Evolutionary conservation across 2,888 invertebrate genomes (phyloP).

Genomic region (Zaprionus obscuricornis): DNA sequence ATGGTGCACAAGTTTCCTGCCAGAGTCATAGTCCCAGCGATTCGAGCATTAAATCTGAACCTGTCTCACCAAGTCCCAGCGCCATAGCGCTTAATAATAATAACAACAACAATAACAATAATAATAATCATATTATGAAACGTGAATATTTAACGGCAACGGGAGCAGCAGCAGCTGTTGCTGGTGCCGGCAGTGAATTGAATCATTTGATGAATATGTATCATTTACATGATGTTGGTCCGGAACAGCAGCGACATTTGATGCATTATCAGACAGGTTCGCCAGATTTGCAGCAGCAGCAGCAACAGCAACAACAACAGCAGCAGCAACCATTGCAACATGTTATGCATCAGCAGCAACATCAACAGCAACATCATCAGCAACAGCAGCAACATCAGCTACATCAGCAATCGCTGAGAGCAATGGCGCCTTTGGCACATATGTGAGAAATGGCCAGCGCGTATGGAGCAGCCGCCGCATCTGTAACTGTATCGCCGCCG

Average conservation of each 20-base stretch:
- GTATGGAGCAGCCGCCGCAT: constrained; percentile 73
- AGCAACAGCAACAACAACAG: constrained; percentile 71
- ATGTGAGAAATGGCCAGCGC: constrained; percentile 84
- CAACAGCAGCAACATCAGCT: constrained; percentile 81
- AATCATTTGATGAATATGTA: constrained; percentile 88
- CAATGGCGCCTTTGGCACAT: constrained; percentile 84
- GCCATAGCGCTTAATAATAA: constrained; percentile 79
- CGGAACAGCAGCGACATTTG: constrained; percentile 84
- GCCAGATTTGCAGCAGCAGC: constrained; percentile 82
- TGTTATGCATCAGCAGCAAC: constrained; percentile 73
- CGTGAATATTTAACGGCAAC: constrained; percentile 86
- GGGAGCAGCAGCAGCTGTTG: constrained; percentile 81
- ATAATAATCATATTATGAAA: constrained; percentile 85
- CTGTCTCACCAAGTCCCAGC: constrained; percentile 90
- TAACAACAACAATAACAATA: constrained; percentile 79
- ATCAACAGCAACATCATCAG: constrained; percentile 73
- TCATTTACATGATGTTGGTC: constrained; percentile 86
- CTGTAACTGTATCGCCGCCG: constrained; percentile 51
- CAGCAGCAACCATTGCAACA: constrained; percentile 63
- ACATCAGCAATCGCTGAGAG: constrained; percentile 83
- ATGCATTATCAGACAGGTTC: constrained; percentile 83
- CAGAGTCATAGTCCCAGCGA: constrained; percentile 93
- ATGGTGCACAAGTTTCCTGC: constrained; percentile 87
- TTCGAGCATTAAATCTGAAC: constrained; percentile 94
- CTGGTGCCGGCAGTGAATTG: constrained; percentile 85